phyloP scores from a whole-genome alignment of 2,113 vertebrate genomes.

The Pituophis catenifer region DNA sequence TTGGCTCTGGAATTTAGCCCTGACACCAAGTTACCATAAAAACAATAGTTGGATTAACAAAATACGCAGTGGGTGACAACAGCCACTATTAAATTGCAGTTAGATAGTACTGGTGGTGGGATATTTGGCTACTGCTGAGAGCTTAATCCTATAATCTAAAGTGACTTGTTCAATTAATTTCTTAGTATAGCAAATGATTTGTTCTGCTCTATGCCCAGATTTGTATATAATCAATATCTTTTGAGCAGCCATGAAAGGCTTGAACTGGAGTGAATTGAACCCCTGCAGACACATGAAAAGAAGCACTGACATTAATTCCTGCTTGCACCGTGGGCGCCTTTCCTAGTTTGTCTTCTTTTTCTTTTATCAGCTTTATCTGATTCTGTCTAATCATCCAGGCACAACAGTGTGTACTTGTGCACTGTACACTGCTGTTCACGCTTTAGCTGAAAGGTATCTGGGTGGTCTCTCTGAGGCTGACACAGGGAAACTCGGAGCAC shows the following conservation, averaged over 20 bases:
- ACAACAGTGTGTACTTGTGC: neutral
- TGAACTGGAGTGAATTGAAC: constrained; percentile 21
- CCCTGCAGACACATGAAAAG: constrained; percentile 3
- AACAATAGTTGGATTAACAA: constrained; percentile 4
- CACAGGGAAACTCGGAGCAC: neutral
- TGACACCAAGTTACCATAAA: neutral
- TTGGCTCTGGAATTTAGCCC: neutral
- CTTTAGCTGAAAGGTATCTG: neutral
- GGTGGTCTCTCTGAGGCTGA: neutral
- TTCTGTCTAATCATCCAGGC: neutral
- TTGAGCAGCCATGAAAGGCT: neutral
- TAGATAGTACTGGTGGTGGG: neutral
- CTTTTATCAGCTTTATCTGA: constrained; percentile 10
- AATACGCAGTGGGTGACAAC: neutral
- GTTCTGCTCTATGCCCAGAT: neutral
- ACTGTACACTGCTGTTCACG: neutral
- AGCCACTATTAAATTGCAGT: neutral
- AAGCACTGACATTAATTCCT: constrained; percentile 29
- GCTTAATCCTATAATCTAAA: constrained; percentile 19
- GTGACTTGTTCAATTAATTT: neutral
- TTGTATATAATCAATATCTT: neutral
- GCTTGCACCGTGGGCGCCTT: neutral
- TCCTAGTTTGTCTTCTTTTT: neutral
- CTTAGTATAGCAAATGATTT: constrained; percentile 8
- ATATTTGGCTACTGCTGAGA: constrained; percentile 1